Base-by-base conservation (phyloP, 2,797 vertebrate genomes). In the Sphenopsis melanotis region DNA sequence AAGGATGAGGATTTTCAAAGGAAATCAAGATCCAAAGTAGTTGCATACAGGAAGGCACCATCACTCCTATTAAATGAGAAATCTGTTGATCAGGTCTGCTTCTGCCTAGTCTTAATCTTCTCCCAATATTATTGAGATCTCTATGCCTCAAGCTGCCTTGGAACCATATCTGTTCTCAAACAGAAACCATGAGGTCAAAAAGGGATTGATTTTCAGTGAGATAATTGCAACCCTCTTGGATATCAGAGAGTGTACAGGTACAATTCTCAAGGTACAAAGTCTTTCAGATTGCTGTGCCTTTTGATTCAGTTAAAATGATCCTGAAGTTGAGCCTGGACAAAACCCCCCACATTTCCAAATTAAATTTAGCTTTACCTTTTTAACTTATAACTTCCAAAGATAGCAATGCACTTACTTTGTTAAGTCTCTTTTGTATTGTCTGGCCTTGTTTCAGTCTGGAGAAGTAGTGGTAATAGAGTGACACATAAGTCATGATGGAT, bases 401-500 rank as follows among this genome's bases (percentile, higher is more conserved):
- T 0, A 78, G 15, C 8, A 56, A 64, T 3, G 5, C 11, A 90
- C 97, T 91, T 69, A 99, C 99, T 98, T 99, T 99, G 18, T 95
- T 36, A 16, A 99, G 97, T 68, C 98, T 98, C 93, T 98, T 99
- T 96, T 98, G 98, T 70, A 98, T 87, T 4, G 98, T 99, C 96
- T 98, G 98, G 4, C 97, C 98, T 89, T 98, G 98, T 93, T 98
- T 98, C 97, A 99, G 96, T 91, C 91, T 98, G 95, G 98, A 99
- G 97, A 99, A 99, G 94, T 98, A 98, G 96, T 99, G 98, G 94
- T 99, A 99, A 97, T 98, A 99, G 65, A 99, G 97, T 3, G 99
- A 99, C 89, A 99, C 97, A 0, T 99, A 99, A 94, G 99, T 99
- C 98, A 99, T 99, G 97, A 99, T 98, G 91, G 99, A 99, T 93